phyloP scores from a whole-genome alignment of 2,113 vertebrate species.

The Pholis gunnellus region DNA sequence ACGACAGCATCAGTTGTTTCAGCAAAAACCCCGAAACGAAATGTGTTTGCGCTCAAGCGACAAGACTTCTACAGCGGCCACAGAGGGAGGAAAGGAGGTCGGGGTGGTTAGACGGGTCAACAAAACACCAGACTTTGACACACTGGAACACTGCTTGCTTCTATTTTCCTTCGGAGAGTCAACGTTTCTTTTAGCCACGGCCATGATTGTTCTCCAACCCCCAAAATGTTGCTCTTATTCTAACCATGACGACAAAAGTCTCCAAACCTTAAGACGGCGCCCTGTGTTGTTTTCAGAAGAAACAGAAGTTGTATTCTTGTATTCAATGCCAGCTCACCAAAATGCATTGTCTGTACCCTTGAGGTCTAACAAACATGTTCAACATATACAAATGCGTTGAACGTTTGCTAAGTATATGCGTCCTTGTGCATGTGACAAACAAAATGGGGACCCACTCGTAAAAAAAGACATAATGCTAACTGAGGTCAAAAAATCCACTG shows the following conservation, averaged over 20 bases:
- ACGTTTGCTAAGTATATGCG: neutral
- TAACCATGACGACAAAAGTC: neutral
- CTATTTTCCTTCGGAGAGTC: too few species aligned
- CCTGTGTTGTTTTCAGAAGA: neutral
- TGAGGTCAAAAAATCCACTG: neutral
- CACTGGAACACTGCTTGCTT: neutral
- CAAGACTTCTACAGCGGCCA: neutral
- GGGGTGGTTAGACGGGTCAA: neutral
- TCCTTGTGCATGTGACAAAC: neutral
- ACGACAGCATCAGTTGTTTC: neutral
- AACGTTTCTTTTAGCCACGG: neutral
- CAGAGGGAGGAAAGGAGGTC: neutral
- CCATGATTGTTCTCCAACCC: neutral
- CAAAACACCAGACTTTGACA: constrained; percentile 1
- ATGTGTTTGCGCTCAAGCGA: neutral
- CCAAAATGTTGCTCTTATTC: neutral
- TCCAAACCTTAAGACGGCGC: neutral
- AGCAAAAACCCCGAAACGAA: neutral
- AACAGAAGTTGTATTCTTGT: neutral
- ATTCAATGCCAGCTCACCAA: neutral
- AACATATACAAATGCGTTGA: neutral
- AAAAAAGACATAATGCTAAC: neutral
- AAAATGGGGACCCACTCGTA: too few species aligned
- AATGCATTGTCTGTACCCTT: neutral
- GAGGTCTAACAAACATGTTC: neutral